Percentiles rank a stretch among this genome's conserved stretches.
Conservation (phyloP, 2,888 invertebrate genomes). For the Netelia virgata region DNA sequence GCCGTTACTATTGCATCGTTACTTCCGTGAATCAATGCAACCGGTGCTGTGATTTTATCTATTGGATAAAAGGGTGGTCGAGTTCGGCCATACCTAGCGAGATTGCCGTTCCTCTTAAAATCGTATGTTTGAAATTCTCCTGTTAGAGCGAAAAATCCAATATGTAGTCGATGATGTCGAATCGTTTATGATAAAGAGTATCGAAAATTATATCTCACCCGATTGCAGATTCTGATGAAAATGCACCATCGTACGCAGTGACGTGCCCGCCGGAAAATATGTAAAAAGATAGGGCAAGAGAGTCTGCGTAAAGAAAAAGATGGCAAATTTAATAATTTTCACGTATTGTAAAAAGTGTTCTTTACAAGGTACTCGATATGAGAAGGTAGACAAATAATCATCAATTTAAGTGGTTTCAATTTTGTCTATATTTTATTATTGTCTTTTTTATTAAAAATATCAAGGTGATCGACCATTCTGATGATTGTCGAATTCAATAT, state of each 20-base stretch:
- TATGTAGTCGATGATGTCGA: neutral
- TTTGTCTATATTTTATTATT: too few relatives aligned
- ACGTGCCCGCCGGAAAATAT: conserved; percentile 68
- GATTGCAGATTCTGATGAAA: conserved; percentile 64
- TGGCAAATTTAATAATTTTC: neutral
- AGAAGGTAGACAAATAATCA: neutral
- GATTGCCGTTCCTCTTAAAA: conserved; percentile 68
- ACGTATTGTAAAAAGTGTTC: too few relatives aligned
- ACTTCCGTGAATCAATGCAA: conserved; percentile 73
- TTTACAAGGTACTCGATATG: neutral
- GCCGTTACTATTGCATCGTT: conserved; percentile 71
- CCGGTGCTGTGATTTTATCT: conserved; percentile 71
- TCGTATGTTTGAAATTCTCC: conserved; percentile 74
- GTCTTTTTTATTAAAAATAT: too few relatives aligned
- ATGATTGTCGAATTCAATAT: too few relatives aligned
- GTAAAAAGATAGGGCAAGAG: conserved; percentile 63
- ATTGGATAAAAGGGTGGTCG: conserved; percentile 72
- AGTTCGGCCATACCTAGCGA: conserved; percentile 65
- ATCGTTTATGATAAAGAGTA: neutral
- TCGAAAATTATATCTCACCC: conserved; percentile 41
- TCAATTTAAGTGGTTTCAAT: neutral
- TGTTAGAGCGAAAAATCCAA: conserved; percentile 35
- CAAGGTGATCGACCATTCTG: too few relatives aligned
- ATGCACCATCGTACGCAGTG: conserved; percentile 63
- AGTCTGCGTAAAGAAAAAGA: conserved; percentile 51